These are phyloP conservation scores for Drosophila subsilvestris DNA, from an alignment of 2,888 invertebrate species.

Conservation along the genomic window DNA sequence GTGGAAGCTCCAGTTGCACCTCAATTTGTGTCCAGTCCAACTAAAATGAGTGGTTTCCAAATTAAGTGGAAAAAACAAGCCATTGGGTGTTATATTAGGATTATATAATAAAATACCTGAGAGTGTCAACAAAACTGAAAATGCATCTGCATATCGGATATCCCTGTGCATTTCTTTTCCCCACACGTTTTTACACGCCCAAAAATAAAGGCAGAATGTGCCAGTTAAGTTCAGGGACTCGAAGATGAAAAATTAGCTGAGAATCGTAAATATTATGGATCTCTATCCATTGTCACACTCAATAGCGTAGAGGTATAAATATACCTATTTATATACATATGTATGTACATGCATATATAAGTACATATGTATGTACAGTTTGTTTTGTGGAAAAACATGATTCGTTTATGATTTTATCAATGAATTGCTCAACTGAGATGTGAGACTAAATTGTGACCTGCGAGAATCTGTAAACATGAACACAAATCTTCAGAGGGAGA, in stretches of 20 bases:
- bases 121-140: constrained; percentile 47
- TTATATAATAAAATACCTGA: constrained; percentile 57
- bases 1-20: background rate
- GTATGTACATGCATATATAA: constrained; percentile 7
- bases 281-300: constrained; percentile 16
- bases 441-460: background rate
- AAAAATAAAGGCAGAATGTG: constrained; percentile 2
- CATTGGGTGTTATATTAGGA: constrained; percentile 43
- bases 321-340: constrained; percentile 19
- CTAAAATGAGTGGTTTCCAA: constrained; percentile 1
- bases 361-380: constrained; percentile 18
- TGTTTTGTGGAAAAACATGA: constrained; percentile 52
- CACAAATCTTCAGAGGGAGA: constrained; percentile 9
- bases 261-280: constrained; percentile 45
- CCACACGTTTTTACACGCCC: no score
- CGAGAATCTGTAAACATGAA: constrained; percentile 25
- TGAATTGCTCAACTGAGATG: constrained; percentile 47
- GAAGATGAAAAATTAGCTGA: constrained; percentile 37
- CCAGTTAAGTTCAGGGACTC: constrained; percentile 29
- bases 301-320: constrained; percentile 15
- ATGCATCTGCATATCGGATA: background rate
- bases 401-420: constrained; percentile 61
- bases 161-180: background rate
- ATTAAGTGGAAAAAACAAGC: constrained; percentile 51
- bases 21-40: background rate